These are phyloP conservation scores for Tachina grossa DNA, from an alignment of 2,888 invertebrate genomes.

Conservation along the genomic window DNA sequence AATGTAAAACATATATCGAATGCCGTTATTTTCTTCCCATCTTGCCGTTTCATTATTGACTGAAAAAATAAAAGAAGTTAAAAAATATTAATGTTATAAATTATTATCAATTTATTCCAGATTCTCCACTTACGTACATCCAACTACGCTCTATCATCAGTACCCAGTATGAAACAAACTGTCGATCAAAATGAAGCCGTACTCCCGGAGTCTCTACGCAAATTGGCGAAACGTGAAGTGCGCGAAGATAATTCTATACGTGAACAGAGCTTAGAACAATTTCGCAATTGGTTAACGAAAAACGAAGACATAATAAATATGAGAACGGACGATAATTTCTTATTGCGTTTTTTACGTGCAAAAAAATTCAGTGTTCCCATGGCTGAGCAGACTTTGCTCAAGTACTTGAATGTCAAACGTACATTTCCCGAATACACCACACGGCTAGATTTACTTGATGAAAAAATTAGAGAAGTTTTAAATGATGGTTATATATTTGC, in stretches of 20 bases:
- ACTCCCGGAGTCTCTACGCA: conserved; percentile 76
- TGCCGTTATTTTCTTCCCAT: no score
- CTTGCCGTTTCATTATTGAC: no score
- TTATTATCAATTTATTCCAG: conserved; percentile 37
- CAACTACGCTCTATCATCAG: not conserved
- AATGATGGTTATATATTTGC: conserved; percentile 89
- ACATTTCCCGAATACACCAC: conserved; percentile 87
- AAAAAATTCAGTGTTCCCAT: conserved; percentile 91
- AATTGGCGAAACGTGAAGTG: conserved; percentile 87
- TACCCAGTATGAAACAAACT: conserved; percentile 55
- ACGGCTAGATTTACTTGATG: conserved; percentile 87
- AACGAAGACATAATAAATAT: conserved; percentile 88
- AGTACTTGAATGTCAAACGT: conserved; percentile 89
- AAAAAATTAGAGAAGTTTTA: conserved; percentile 86
- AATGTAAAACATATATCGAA: no score
- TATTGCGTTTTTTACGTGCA: conserved; percentile 89
- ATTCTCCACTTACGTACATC: not conserved
- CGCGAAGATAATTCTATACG: conserved; percentile 87
- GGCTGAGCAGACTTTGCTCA: conserved; percentile 90
- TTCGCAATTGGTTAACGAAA: conserved; percentile 88
- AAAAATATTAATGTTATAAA: not conserved
- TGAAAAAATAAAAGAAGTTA: not conserved
- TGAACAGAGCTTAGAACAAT: conserved; percentile 86
- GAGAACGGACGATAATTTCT: conserved; percentile 88
- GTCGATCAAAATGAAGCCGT: conserved; percentile 61